phyloP scores from a whole-genome alignment of 2,888 invertebrate genomes.

The Meta bourneti region DNA sequence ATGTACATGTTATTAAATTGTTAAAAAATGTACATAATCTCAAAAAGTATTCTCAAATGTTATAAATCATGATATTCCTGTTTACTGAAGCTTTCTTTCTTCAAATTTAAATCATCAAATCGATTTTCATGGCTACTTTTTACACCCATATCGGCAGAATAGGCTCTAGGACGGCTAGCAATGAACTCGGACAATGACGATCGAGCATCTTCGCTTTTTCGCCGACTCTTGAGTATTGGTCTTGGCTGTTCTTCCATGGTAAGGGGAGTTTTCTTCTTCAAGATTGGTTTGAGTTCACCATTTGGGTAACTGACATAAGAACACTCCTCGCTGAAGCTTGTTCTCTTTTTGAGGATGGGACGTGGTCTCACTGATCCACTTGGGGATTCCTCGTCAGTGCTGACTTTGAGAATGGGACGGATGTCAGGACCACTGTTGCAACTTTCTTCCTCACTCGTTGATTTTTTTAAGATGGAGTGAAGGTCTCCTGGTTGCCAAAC shows the following conservation, averaged over 20 bases:
- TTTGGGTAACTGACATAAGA: constrained; percentile 77
- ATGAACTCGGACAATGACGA: constrained; percentile 56
- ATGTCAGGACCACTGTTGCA: constrained; percentile 83
- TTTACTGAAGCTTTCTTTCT: constrained; percentile 37
- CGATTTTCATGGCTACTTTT: constrained; percentile 48
- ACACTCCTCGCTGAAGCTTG: constrained; percentile 85
- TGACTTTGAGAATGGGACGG: constrained; percentile 79
- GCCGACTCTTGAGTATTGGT: constrained; percentile 79
- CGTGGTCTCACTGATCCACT: constrained; percentile 79
- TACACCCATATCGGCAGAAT: constrained; percentile 74
- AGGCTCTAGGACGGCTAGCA: constrained; percentile 71
- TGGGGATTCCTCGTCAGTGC: constrained; percentile 71
- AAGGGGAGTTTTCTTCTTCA: constrained; percentile 91
- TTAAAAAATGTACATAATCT: constrained; percentile 75
- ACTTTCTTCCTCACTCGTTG: constrained; percentile 83
- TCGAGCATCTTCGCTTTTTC: constrained; percentile 71
- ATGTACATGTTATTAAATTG: constrained; percentile 69
- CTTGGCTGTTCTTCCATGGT: constrained; percentile 83
- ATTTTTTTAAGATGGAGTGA: constrained; percentile 87
- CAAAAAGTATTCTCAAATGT: constrained; percentile 69
- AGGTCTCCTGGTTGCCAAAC: constrained; percentile 87
- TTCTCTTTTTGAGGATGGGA: constrained; percentile 92
- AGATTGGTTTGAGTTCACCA: constrained; percentile 85
- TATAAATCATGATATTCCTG: constrained; percentile 55
- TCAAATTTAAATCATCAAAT: constrained; percentile 24